A percentile compares a stretch with the other conserved stretches of the same genome.
Conservation (phyloP, 2,113 vertebrate genomes). For the Zootoca vivipara region DNA sequence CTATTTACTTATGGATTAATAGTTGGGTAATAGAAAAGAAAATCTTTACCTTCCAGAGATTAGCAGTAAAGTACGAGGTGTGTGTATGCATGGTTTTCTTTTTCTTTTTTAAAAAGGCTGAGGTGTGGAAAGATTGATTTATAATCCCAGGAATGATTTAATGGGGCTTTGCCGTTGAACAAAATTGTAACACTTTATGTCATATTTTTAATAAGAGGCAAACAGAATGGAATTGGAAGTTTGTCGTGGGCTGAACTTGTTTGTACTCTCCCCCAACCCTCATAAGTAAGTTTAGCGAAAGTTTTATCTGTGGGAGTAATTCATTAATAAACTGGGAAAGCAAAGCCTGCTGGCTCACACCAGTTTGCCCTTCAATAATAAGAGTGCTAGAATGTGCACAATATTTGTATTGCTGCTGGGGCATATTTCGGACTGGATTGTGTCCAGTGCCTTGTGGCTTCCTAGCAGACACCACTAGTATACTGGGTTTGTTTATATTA, state of each 20-base stretch:
- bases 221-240: background rate
- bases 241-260: constrained; percentile 1
- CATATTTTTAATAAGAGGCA: constrained; percentile 1
- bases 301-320: background rate
- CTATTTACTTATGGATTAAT: background rate
- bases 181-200: background rate
- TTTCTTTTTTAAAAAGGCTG: constrained; percentile 9
- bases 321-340: background rate
- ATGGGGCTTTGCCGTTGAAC: constrained; percentile 17
- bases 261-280: background rate
- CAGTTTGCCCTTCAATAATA: background rate
- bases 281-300: background rate
- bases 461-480: background rate
- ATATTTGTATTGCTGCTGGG: background rate
- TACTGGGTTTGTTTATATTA: constrained; percentile 1
- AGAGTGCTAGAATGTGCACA: background rate
- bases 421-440: background rate
- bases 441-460: background rate
- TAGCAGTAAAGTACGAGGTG: constrained; percentile 38
- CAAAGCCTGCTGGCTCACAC: background rate
- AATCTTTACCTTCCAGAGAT: constrained; percentile 19
- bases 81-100: constrained; percentile 18
- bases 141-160: constrained; percentile 25
- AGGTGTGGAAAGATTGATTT: constrained; percentile 40
- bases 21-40: constrained; percentile 9